Percentiles rank a stretch among this genome's conserved stretches.
phyloP scores from a whole-genome alignment of 2,113 vertebrate species.

The Hippopotamus amphibius region DNA sequence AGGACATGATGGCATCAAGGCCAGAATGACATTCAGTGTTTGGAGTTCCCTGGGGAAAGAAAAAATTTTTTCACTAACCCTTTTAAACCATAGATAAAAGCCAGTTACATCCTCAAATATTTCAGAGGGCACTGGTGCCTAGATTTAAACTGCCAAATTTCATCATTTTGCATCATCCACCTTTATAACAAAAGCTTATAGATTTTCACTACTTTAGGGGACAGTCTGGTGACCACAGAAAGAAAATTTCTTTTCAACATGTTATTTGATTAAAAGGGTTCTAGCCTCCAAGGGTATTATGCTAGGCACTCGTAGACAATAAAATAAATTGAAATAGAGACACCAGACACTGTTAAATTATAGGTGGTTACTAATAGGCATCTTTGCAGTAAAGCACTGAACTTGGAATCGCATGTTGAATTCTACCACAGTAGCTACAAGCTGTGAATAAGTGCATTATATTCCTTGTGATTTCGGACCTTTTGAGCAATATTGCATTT shows the following conservation, averaged over 20 bases:
- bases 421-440: neutral
- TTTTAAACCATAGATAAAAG: neutral
- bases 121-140: neutral
- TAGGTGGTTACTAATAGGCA: neutral
- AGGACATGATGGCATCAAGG: neutral
- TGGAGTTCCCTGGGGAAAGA: neutral
- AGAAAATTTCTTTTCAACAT: neutral
- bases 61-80: no score
- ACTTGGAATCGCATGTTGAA: neutral
- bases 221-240: constrained; percentile 28
- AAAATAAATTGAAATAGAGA: constrained; percentile 30
- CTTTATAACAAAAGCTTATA: neutral
- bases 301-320: neutral
- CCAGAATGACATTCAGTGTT: no score
- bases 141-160: neutral
- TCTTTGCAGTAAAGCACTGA: neutral
- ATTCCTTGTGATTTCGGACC: neutral
- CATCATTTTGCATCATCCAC: neutral
- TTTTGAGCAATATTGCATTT: neutral
- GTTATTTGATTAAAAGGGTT: constrained; percentile 42
- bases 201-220: neutral
- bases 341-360: neutral
- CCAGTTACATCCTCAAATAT: neutral
- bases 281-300: neutral
- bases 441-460: neutral